Base-by-base conservation (phyloP, 2,888 invertebrate species). In the Cosmia pyralina region DNA sequence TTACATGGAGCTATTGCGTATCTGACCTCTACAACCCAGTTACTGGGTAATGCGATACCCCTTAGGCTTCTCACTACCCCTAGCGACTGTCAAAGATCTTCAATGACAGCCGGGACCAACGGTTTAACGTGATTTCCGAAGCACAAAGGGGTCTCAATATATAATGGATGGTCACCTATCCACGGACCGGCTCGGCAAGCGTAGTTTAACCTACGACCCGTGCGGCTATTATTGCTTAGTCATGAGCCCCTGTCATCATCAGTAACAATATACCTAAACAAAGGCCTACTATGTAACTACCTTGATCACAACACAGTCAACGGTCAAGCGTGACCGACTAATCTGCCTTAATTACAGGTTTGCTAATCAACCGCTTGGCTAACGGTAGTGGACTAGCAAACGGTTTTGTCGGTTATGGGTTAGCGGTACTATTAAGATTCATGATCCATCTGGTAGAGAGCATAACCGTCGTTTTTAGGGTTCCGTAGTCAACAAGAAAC, bases 301-400 rank as follows among this genome's bases (percentile, higher is more conserved):
- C 41, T 22, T 68, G 46, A 77, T 52, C 17, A 7, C n/a, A 48
- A 57, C 57, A 38, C 59, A 41, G 53, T 70, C 38, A 38, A 34
- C 60, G 46, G 73, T 78, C 57, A 57, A 68, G 38, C 63, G 53
- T 78, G 48, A 73, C 59, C 69, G 7, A 52, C 22, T 58, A 65
- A 76, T 81, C 65, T 59, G 34, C 62, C 82, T 78, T 78, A 82
- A 82, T 70, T 68, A 65, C 46, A 22, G 59, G 64, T 38, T 58
- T n/a, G 63, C 46, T 64, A 69, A 72, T 77, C 59, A 73, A 28
- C n/a, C 57, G 67, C 19, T 34, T 58, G 48, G 28, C 7, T 52
- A 48, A 70, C 58, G n/a, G 22, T 34, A 41, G 63, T 13, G 52
- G 68, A 10, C 65, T 50, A 34, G 22, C 52, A 58, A 69, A 68